phyloP scores from a whole-genome alignment of 2,888 invertebrate genomes.

The Zaprionus bogoriensis region DNA sequence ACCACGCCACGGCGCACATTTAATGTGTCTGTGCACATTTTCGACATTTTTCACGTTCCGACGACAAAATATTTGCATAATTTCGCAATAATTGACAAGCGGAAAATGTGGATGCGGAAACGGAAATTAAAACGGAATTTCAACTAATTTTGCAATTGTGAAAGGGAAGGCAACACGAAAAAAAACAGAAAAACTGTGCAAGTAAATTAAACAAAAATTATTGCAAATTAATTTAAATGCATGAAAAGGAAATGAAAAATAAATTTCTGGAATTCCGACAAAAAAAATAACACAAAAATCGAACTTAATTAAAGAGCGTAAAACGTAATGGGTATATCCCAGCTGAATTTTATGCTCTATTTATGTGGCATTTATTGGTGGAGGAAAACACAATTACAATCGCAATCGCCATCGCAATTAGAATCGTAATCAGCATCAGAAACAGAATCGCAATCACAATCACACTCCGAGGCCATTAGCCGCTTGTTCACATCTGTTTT shows the following conservation, averaged over 20 bases:
- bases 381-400: slow-evolving; percentile 1
- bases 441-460: slow-evolving; percentile 15
- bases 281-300: background rate
- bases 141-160: slow-evolving; percentile 56
- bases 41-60: slow-evolving; percentile 55
- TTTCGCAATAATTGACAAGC: slow-evolving; percentile 76
- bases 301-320: background rate
- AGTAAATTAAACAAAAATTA: slow-evolving; percentile 17
- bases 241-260: background rate
- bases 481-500: slow-evolving; percentile 69
- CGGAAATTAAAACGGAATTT: slow-evolving; percentile 74
- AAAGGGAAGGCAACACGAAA: slow-evolving; percentile 16
- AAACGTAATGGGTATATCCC: slow-evolving; percentile 15
- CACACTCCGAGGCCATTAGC: slow-evolving; percentile 47
- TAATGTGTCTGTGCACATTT: slow-evolving; percentile 55
- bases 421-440: slow-evolving; percentile 12
- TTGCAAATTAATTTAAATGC: background rate
- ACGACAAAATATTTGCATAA: slow-evolving; percentile 66
- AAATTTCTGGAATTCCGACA: no score
- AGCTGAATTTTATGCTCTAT: slow-evolving; percentile 17
- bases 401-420: slow-evolving; percentile 1
- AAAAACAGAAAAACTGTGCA: background rate
- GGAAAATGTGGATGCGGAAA: slow-evolving; percentile 72
- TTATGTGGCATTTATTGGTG: slow-evolving; percentile 44
- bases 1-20: slow-evolving; percentile 34